A percentile compares a stretch with the other conserved stretches of the same genome.
Conservation (phyloP, 2,888 invertebrate genomes). For the Griposia aprilina region DNA sequence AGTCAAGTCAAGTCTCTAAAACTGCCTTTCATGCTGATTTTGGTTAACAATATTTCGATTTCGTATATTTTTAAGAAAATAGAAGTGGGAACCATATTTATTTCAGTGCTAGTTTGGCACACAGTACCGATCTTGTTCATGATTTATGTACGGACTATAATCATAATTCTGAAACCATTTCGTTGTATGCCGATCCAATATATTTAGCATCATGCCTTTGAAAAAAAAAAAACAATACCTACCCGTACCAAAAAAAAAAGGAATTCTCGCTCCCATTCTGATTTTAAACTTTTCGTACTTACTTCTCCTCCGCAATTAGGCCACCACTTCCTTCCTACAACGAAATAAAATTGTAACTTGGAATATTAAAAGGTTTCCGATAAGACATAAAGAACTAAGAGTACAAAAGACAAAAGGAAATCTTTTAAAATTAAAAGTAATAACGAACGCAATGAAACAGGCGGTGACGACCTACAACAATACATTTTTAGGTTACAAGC, state of each 20-base stretch:
- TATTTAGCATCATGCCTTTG: neutral
- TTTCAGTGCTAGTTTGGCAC: neutral
- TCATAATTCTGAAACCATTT: neutral
- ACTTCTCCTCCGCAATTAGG: constrained; percentile 34
- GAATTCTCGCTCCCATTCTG: constrained; percentile 7
- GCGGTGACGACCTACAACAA: neutral
- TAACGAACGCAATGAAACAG: constrained; percentile 17
- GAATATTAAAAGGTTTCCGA: constrained; percentile 53
- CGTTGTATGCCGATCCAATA: no score
- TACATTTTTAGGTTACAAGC: constrained; percentile 6
- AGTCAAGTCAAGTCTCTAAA: constrained; percentile 5
- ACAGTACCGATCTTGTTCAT: neutral
- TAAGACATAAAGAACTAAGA: constrained; percentile 38
- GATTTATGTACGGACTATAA: neutral
- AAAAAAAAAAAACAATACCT: neutral
- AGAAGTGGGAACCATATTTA: neutral
- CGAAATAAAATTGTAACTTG: constrained; percentile 34
- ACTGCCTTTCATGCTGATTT: constrained; percentile 11
- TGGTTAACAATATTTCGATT: no score
- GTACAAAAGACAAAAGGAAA: constrained; percentile 22
- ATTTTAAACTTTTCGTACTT: constrained; percentile 31
- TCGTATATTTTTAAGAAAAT: no score
- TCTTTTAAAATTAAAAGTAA: constrained; percentile 34
- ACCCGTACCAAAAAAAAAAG: constrained; percentile 5
- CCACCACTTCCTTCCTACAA: constrained; percentile 43